Conservation (phyloP, 2,113 vertebrate species). For the Ramphastos sulfuratus region DNA sequence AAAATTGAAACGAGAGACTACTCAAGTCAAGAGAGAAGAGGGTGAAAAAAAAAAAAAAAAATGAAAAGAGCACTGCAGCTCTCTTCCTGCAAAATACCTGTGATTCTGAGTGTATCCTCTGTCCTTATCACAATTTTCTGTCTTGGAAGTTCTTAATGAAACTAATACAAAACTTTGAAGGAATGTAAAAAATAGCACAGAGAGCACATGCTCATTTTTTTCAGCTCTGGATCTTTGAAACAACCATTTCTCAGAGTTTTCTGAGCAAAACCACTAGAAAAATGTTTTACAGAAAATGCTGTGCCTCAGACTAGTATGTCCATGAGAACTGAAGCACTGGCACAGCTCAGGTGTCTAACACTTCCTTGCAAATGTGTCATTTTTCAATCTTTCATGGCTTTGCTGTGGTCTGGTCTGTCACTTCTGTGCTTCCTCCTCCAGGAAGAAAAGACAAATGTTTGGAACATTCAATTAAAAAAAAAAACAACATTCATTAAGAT, state of each 20-base stretch:
- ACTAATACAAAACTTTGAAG: not conserved
- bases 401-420: not conserved
- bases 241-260: not conserved
- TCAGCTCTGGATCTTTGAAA: not conserved
- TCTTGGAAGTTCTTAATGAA: not conserved
- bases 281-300: not conserved
- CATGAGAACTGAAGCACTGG: not conserved
- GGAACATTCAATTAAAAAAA: not conserved
- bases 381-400: not conserved
- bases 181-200: no score
- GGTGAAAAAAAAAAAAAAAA: no score
- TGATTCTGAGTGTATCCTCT: not conserved
- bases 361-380: accelerated
- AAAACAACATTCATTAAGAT: accelerated
- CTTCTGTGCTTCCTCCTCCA: not conserved
- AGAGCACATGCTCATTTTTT: not conserved
- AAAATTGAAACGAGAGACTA: not conserved
- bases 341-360: accelerated
- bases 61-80: not conserved
- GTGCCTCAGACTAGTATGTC: not conserved
- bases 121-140: not conserved
- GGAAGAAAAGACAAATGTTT: not conserved
- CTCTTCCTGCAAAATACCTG: not conserved
- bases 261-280: not conserved
- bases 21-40: accelerated